Evolutionary conservation across 2,797 vertebrate species (phyloP).

Genomic region (Peromyscus nudipes): DNA sequence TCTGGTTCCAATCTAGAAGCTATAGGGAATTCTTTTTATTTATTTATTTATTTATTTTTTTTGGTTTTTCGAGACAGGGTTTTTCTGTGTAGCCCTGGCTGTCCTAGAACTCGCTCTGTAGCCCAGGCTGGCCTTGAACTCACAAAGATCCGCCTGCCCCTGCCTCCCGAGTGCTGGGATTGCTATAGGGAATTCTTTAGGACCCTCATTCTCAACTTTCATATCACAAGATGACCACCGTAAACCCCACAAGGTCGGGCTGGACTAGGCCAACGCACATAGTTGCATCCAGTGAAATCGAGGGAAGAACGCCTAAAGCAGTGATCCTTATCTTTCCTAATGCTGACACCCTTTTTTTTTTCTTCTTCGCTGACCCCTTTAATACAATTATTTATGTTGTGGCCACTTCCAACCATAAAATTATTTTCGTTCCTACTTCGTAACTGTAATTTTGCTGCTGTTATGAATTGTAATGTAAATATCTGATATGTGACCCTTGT

Average conservation of each 20-base stretch:
- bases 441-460: neutral
- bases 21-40: neutral
- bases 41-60: too few species aligned
- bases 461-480: neutral
- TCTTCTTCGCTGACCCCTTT: neutral
- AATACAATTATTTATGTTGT: neutral
- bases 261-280: neutral
- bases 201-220: neutral
- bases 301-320: neutral
- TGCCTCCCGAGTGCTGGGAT: too few species aligned
- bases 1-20: neutral
- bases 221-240: neutral
- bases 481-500: neutral
- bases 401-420: neutral
- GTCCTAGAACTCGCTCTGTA: too few species aligned
- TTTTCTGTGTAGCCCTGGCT: too few species aligned
- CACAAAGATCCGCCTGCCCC: too few species aligned
- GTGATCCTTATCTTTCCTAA: neutral
- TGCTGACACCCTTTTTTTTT: too few species aligned
- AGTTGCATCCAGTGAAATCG: fast-evolving
- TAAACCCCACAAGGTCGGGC: neutral
- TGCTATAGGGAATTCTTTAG: neutral
- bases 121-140: too few species aligned
- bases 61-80: too few species aligned
- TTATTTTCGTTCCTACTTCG: neutral